Base-by-base conservation (phyloP, 2,888 invertebrate genomes). In the Leucania comma region DNA sequence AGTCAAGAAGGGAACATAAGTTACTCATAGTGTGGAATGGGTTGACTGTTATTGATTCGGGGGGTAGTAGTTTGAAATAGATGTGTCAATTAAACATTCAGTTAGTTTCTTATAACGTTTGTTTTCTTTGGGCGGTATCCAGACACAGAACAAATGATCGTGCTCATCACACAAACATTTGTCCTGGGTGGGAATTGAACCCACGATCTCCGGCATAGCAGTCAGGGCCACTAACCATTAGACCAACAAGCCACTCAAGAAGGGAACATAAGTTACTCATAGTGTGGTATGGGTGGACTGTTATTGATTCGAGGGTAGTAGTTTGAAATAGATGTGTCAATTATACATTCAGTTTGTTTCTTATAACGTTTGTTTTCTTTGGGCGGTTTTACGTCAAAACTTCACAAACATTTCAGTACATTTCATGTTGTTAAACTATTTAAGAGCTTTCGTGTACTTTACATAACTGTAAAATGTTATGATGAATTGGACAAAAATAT, bases 271-370 rank as follows among this genome's bases (percentile, higher is more conserved):
- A 48, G 38, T 35, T 53, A 46, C 12, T 62, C 9, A 17, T 26
- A 8, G 6, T 5, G 42, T 32, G 26, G 14, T 65, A 73, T 51
- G 22, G 26, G 42, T 66, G 26, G 22, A 35, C 48, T 59, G 3
- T 42, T 72, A 74, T 72, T 72, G 74, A 72, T 72, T 58, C 9
- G 5, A 22, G 12, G 12, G 42, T 6, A 22, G 6, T 20, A 26
- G 57, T 74, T 74, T 12, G 2, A 72, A 72, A 74, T 72, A 72
- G 50, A 57, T 35, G 50, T 46, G 50, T 72, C 17, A 74, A 72
- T 73, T 72, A 74, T 57, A 35, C 10, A 73, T 14, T 10, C 14
- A 26, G 26, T 66, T n/a, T 32, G 50, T 57, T 57, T 65, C 26
- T 65, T 42, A 3, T 8, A 29, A 57, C 35, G 12, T 50, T n/a